Base-by-base conservation (phyloP, 2,888 invertebrate genomes). In the Polia nebulosa region DNA sequence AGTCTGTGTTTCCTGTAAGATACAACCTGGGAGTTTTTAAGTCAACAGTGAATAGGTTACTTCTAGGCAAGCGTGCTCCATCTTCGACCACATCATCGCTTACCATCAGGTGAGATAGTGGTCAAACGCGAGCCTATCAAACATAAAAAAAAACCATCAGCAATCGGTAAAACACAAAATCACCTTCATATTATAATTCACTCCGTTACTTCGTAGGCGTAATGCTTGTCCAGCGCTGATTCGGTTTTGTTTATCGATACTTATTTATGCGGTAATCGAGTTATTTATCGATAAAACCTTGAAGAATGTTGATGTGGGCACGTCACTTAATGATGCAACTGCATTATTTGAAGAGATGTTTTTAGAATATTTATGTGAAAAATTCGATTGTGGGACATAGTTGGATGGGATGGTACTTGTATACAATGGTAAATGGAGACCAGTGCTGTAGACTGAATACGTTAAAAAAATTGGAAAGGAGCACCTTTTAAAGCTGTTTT, bases 191-290 rank as follows among this genome's bases (percentile, higher is more conserved):
- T 76, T 70, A 67, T 61, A 59, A 72, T 61, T 59, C 53, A 53
- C 45, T 61, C 78, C 79, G 81, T 83, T 85, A 82, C 29, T 32
- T 70, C 58, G 87, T 87, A 79, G 87, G 87, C 83, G 87, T 81
- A 75, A 83, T 83, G 72, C 59, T 65, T 81, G 81, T 78, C 78
- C 78, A 82, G 67, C 78, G 81, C 75, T 82, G 86, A 80, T 80
- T 82, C 72, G 72, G 81, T 85, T 85, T 79, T 85, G 84, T 87
- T 84, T 86, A 86, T 86, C 79, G 80, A 80, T 83, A 79, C 75
- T 86, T 86, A 86, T 85, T 83, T 86, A 85, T 87, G 78, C 72
- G 73, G 66, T 84, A 83, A 78, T 82, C 84, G 83, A 78, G 81
- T 85, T 83, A 87, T 87, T 84, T 84, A 85, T 85, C 81, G 85